Conservation (phyloP, 2,888 invertebrate species). For the Gymnoscelis rufifasciata region DNA sequence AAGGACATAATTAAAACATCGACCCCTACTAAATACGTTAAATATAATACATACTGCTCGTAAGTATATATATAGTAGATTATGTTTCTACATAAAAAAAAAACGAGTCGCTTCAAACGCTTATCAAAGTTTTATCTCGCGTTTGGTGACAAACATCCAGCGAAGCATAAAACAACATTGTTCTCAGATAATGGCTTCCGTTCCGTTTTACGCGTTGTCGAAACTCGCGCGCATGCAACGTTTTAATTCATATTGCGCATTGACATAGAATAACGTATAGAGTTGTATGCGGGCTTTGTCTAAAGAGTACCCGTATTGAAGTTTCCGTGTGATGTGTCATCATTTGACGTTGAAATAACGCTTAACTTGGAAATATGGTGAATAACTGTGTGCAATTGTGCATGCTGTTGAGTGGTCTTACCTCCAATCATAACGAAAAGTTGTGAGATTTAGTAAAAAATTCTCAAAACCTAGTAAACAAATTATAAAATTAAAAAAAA, state of each 20-base stretch:
- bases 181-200: constrained; percentile 5
- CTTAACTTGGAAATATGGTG: too few species aligned
- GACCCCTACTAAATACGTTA: too few species aligned
- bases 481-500: too few species aligned
- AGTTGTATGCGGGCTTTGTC: neutral
- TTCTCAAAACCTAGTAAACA: too few species aligned
- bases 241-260: neutral
- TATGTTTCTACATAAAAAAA: neutral
- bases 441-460: too few species aligned
- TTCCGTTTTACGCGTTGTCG: neutral
- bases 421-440: too few species aligned
- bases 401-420: too few species aligned
- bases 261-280: neutral
- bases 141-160: constrained; percentile 1
- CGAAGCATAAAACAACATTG: neutral
- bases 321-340: too few species aligned
- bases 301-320: neutral
- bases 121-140: neutral
- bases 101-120: neutral
- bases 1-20: too few species aligned
- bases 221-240: neutral
- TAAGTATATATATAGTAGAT: neutral
- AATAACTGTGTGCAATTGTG: too few species aligned
- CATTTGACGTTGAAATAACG: too few species aligned
- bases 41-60: too few species aligned